Base-by-base conservation (phyloP, 2,888 invertebrate species). In the Oligia latruncula region DNA sequence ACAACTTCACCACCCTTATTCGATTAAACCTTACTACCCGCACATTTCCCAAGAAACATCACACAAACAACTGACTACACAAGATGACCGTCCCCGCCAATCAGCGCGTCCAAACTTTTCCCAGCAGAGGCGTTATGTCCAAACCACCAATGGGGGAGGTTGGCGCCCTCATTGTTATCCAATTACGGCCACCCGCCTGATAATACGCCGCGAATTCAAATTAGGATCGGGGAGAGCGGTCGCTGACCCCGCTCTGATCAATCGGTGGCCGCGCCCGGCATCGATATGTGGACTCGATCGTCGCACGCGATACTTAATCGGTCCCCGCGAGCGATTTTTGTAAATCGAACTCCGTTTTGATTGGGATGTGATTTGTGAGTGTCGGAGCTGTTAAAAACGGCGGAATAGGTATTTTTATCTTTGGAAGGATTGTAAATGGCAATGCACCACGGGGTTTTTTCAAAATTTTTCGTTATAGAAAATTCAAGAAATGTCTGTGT, bases 161-260 rank as follows among this genome's bases (percentile, higher is more conserved):
- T 93, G 93, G 93, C 94, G 94, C 95, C 95, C 95, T 94, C 95
- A 96, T 96, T 96, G 96, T 97, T 96, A 97, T 96, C 97, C 96
- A 96, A 96, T 96, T 96, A 96, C 94, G 94, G 92, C 93, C 94
- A 95, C 96, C 96, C 95, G 95, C 95, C 94, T 95, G 96, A 95
- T 96, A 96, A 96, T 96, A 94, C 95, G 95, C 95, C 94, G 96
- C 96, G 96, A 96, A 96, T 96, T 96, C 95, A 96, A 96, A 97
- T 96, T 95, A 96, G 96, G 95, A 93, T 91, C 94, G 91, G 95
- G 96, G 96, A 95, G 96, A 95, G 94, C 95, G 96, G 96, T 95
- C 96, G 94, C 90, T 93, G 96, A 97, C 95, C 96, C 94, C 95
- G 92, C 88, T 87, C 92, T 95, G 95, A 95, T 95, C 95, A 95